Evolutionary conservation across 2,888 invertebrate species (phyloP).

Genomic region (Drosophila anomalata): DNA sequence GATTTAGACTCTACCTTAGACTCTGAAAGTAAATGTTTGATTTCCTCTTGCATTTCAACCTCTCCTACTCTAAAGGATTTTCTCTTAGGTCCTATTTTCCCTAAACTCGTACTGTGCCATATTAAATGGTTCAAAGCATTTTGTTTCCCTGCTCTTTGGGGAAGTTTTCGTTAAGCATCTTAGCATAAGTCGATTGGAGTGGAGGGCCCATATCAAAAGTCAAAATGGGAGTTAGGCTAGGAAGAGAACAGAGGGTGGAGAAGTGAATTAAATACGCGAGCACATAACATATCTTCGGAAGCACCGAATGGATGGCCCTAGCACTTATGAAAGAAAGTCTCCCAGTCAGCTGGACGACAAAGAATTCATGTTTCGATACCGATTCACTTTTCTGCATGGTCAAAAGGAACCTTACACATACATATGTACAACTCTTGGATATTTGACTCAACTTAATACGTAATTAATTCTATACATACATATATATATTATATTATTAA

Average conservation of each 20-base stretch:
- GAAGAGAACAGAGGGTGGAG: not conserved
- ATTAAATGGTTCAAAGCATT: slow-evolving; percentile 36
- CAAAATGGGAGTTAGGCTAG: slow-evolving; percentile 30
- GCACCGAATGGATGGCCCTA: slow-evolving; percentile 15
- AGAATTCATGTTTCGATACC: not conserved
- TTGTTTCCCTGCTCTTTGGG: slow-evolving; percentile 1
- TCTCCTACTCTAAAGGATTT: slow-evolving; percentile 20
- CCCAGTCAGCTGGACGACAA: slow-evolving; percentile 2
- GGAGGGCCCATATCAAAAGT: slow-evolving; percentile 23
- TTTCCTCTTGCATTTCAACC: slow-evolving; percentile 34
- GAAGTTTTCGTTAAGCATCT: slow-evolving; percentile 24
- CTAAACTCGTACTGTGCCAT: slow-evolving; percentile 24
- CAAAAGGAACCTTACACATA: slow-evolving; percentile 32
- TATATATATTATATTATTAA: slow-evolving; percentile 34
- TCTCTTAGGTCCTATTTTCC: slow-evolving; percentile 12
- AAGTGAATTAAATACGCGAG: slow-evolving; percentile 11
- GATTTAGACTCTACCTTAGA: slow-evolving; percentile 9
- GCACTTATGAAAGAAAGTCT: slow-evolving; percentile 1
- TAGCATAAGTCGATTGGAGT: slow-evolving; percentile 33
- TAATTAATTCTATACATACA: slow-evolving; percentile 63
- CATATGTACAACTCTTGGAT: slow-evolving; percentile 54
- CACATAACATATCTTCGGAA: slow-evolving; percentile 10
- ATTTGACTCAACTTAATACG: slow-evolving; percentile 68
- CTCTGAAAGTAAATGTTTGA: slow-evolving; percentile 29
- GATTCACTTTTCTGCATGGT: slow-evolving; percentile 4